Conservation (phyloP, 2,113 vertebrate species). For the Cavia porcellus region DNA sequence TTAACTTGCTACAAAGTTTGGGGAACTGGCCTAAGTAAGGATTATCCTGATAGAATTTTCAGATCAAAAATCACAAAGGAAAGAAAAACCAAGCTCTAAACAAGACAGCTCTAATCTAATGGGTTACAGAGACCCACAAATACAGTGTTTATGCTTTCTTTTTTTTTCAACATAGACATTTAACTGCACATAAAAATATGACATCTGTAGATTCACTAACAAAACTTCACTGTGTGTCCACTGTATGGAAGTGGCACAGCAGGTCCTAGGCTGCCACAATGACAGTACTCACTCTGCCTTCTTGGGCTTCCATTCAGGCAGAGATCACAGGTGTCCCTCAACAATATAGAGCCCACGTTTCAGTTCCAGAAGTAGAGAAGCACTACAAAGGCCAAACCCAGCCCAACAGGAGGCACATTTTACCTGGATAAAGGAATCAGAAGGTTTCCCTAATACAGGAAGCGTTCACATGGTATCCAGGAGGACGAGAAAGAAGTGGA, state of each 20-base stretch:
- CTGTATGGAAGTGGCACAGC: accelerated
- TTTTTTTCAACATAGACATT: neutral
- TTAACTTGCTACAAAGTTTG: neutral
- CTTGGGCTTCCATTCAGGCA: neutral
- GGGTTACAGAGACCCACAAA: neutral
- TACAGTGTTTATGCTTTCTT: neutral
- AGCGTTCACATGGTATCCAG: neutral
- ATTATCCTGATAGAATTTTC: neutral
- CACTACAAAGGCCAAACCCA: accelerated
- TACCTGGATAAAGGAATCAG: neutral
- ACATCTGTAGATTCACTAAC: no score
- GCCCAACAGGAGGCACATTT: neutral
- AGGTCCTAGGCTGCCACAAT: no score
- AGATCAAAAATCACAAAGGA: neutral
- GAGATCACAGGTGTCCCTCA: neutral
- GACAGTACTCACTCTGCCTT: neutral
- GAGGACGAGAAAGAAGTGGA: neutral
- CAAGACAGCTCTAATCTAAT: neutral
- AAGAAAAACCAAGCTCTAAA: neutral
- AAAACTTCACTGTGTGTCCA: neutral
- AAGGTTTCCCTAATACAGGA: neutral
- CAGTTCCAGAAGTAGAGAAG: neutral
- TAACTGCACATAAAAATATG: neutral
- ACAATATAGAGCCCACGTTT: no score
- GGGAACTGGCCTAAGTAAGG: neutral